Conservation (phyloP, 2,113 vertebrate genomes). For the Canis aureus region DNA sequence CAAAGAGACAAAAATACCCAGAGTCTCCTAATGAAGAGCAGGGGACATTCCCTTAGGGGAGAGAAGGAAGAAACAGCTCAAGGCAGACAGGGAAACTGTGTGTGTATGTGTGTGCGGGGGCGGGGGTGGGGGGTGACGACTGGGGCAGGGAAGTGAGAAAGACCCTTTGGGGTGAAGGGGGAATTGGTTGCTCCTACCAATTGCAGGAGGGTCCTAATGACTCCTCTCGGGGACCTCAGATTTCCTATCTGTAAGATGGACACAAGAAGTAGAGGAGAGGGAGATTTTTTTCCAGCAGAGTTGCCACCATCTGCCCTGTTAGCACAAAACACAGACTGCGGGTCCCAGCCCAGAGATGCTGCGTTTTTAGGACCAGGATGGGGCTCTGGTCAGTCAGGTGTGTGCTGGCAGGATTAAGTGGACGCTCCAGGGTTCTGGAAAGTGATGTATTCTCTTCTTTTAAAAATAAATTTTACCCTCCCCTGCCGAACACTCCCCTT, state of each 20-base stretch:
- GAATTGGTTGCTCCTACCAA: neutral
- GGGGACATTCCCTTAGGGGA: conserved; percentile 50
- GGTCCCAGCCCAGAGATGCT: neutral
- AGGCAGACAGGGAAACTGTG: neutral
- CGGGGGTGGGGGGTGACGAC: neutral
- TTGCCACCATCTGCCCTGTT: neutral
- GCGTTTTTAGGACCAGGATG: neutral
- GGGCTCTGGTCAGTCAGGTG: neutral
- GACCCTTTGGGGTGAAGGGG: neutral
- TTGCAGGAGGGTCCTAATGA: neutral
- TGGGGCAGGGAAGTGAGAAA: neutral
- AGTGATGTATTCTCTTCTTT: neutral
- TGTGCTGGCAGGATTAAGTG: neutral
- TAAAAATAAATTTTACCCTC: neutral
- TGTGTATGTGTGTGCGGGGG: neutral
- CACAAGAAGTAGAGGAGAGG: neutral
- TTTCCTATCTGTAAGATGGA: neutral
- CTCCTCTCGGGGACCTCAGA: neutral
- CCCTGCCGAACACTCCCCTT: neutral
- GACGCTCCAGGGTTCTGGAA: neutral
- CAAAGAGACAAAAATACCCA: conserved; percentile 74
- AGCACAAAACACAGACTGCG: neutral
- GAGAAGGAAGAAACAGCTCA: neutral
- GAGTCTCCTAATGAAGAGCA: conserved; percentile 79
- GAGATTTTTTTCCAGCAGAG: neutral